Evolutionary conservation across 2,113 vertebrate species (phyloP).

Genomic region (Centropristis striata): DNA sequence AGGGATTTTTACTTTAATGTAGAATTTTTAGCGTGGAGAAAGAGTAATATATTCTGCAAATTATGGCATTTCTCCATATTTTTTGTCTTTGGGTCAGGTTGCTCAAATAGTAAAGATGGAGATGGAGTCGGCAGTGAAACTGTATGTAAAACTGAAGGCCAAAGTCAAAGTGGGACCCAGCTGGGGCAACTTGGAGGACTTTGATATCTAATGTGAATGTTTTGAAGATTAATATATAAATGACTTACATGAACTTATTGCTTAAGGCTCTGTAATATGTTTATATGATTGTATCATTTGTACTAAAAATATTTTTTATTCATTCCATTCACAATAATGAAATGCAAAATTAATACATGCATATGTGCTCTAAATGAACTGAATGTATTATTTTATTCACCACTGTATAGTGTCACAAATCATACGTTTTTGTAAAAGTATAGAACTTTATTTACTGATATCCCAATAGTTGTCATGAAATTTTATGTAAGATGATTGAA

Average conservation of each 20-base stretch:
- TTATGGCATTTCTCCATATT: neutral
- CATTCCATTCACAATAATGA: conserved; percentile 43
- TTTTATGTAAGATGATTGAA: conserved; percentile 12
- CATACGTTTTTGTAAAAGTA: neutral
- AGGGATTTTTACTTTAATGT: neutral
- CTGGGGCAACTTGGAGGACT: conserved; percentile 94
- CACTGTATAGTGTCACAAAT: neutral
- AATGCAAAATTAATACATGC: conserved; percentile 21
- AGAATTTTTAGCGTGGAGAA: neutral
- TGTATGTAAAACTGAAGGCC: conserved; percentile 91
- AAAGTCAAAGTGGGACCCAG: conserved; percentile 94
- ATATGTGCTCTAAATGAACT: conserved; percentile 41
- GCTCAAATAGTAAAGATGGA: conserved; percentile 96
- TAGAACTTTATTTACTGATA: neutral
- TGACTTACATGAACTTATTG: neutral
- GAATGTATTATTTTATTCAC: conserved; percentile 30
- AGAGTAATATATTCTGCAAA: neutral
- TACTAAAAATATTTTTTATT: conserved; percentile 30
- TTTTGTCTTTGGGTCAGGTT: conserved; percentile 83
- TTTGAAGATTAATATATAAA: neutral
- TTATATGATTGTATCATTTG: neutral
- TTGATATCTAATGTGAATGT: conserved; percentile 85
- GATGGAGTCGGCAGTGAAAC: conserved; percentile 93
- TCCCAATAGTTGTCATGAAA: conserved; percentile 11
- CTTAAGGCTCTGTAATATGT: conserved; percentile 2